Conservation (phyloP, 2,113 vertebrate species). For the Crotalus helleri region DNA sequence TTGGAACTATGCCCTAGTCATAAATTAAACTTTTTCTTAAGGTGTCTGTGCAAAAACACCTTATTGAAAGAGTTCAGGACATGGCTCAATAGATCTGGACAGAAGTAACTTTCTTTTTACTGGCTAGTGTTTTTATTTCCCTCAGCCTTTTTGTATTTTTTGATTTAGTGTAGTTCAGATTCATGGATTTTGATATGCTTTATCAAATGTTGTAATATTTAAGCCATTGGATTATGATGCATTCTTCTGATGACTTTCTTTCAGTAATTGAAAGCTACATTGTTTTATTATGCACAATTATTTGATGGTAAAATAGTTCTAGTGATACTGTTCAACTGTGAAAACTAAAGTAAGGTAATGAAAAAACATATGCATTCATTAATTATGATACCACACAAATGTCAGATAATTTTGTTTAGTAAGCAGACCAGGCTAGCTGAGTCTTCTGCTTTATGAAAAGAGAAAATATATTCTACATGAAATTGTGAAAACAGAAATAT, state of each 20-base stretch:
- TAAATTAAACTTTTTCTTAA: not conserved
- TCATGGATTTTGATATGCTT: not conserved
- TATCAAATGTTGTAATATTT: not conserved
- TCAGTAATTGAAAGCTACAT: not conserved
- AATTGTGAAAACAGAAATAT: not conserved
- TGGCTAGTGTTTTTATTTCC: not conserved
- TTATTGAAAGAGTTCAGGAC: not conserved
- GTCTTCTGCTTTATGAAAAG: not conserved
- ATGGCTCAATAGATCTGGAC: not conserved
- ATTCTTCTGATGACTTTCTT: not conserved
- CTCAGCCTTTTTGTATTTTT: not conserved
- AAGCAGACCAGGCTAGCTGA: not conserved
- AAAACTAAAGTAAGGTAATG: not conserved
- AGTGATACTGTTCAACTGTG: not conserved
- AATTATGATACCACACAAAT: not conserved
- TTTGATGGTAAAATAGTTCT: not conserved
- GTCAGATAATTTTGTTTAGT: not conserved
- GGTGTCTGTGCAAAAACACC: not conserved
- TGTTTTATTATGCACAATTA: not conserved
- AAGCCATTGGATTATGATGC: not conserved
- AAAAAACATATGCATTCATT: not conserved
- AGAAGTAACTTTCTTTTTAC: not conserved
- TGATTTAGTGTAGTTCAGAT: not conserved
- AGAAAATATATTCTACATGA: not conserved
- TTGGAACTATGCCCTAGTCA: not conserved